phyloP scores from a whole-genome alignment of 1,140 invertebrate genomes.

The Heterodera schachtii region DNA sequence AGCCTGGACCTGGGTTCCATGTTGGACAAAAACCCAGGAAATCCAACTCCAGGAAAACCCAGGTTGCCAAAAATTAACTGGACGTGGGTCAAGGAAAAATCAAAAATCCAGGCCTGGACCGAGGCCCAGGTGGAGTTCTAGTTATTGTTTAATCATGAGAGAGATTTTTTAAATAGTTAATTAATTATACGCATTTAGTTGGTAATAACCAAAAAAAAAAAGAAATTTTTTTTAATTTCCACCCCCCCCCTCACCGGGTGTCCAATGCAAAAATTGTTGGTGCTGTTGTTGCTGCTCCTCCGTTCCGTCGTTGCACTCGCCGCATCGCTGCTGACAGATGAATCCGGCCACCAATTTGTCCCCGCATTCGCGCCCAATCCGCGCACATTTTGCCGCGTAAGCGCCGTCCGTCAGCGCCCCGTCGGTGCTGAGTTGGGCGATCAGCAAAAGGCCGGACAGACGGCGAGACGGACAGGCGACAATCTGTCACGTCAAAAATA shows the following conservation, averaged over 20 bases:
- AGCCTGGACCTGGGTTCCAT: too few species aligned
- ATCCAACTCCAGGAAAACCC: too few species aligned
- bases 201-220: too few species aligned
- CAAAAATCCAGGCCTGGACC: not conserved
- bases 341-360: slow-evolving; percentile 43
- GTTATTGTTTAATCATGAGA: too few species aligned
- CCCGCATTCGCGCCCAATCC: slow-evolving; percentile 42
- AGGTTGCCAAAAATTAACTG: too few species aligned
- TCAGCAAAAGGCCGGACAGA: slow-evolving; percentile 51
- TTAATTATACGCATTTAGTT: too few species aligned
- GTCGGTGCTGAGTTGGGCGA: slow-evolving; percentile 61
- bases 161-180: too few species aligned
- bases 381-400: slow-evolving; percentile 10
- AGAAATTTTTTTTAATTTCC: not conserved
- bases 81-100: too few species aligned
- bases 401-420: slow-evolving; percentile 43
- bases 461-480: slow-evolving; percentile 13
- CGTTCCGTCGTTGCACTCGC: not conserved
- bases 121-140: too few species aligned
- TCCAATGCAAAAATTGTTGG: slow-evolving; percentile 51
- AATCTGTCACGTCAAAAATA: too few species aligned
- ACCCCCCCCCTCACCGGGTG: slow-evolving; percentile 32
- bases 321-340: slow-evolving; percentile 54
- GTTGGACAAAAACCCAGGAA: not conserved
- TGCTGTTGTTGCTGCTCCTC: not conserved